Base-by-base conservation (phyloP, 2,888 invertebrate species). In the Cybosia mesomella region DNA sequence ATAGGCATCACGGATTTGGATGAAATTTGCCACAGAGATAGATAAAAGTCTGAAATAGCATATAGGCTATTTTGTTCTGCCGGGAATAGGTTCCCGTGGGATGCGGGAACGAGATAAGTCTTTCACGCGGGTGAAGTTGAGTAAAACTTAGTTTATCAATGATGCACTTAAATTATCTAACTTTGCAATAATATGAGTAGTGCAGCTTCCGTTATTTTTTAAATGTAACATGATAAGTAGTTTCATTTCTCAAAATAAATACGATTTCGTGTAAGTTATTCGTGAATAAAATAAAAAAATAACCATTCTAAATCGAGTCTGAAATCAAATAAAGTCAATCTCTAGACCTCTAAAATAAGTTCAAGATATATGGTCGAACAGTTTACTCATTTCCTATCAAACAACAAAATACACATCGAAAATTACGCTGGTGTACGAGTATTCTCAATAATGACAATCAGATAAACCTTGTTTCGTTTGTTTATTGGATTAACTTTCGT, bases 391-490 rank as follows among this genome's bases (percentile, higher is more conserved):
- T 80, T 77, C 75, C 71, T 5, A 28, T 64, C 70, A 64, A 63
- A 74, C 66, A 74, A 79, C 78, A 82, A 73, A 79, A 81, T 82
- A 81, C 67, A 72, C 75, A 69, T 80, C 71, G 72, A 78, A 70
- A 83, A 82, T 85, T 78, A 79, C 73, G 73, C 66, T 75, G 58
- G 66, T 62, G 49, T n/a, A n/a, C n/a, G n/a, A n/a, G n/a, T 65
- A 68, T 73, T 73, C 75, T 77, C 73, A 72, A 81, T 84, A 83
- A 85, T 80, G 77, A 78, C 81, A 80, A 83, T 84, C 83, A 75
- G 81, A 84, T 84, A 76, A 82, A 79, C 79, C 79, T 78, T 77
- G 68, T 80, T 83, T 79, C 82, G 74, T 82, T 83, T 83, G 82
- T 85, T 83, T 79, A 77, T 77, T 68, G 79, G 75, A 82, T 86